A percentile compares a stretch with the other conserved stretches of the same genome.
phyloP scores from a whole-genome alignment of 2,797 vertebrate species.

The Petrocephalus schoutedeni region DNA sequence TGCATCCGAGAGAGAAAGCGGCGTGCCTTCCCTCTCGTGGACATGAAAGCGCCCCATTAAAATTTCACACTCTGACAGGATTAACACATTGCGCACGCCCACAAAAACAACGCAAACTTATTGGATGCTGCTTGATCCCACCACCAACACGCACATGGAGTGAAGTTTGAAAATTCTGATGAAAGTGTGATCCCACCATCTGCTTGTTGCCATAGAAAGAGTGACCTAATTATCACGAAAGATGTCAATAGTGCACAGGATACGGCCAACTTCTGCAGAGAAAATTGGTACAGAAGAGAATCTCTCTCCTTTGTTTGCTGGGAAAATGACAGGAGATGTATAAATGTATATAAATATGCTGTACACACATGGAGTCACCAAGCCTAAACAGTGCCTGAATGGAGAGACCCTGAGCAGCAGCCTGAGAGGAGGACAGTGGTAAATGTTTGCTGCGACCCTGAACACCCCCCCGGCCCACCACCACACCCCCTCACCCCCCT shows the following conservation, averaged over 20 bases:
- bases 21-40: not conserved
- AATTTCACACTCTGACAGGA: slow-evolving; percentile 18
- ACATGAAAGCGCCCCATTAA: slow-evolving; percentile 6
- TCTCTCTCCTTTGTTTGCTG: not conserved
- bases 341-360: not conserved
- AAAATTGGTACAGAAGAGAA: not conserved
- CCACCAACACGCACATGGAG: not conserved
- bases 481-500: not conserved
- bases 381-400: not conserved
- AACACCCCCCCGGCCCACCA: not conserved
- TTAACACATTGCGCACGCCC: slow-evolving; percentile 16
- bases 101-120: not conserved
- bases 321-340: not conserved
- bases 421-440: not conserved
- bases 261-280: not conserved
- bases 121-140: not conserved
- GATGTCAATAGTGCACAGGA: not conserved
- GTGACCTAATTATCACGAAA: slow-evolving; percentile 22
- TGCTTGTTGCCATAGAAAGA: slow-evolving; percentile 16
- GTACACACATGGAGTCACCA: not conserved
- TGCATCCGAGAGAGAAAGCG: not conserved
- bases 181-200: slow-evolving; percentile 10
- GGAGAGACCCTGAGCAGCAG: not conserved
- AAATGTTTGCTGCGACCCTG: slow-evolving; percentile 1
- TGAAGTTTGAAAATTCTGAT: not conserved